A percentile compares a stretch with the other conserved stretches of the same genome.
These are phyloP conservation scores for Glaucopsyche alexis DNA, from an alignment of 2,888 invertebrate genomes.

Conservation along the genomic window DNA sequence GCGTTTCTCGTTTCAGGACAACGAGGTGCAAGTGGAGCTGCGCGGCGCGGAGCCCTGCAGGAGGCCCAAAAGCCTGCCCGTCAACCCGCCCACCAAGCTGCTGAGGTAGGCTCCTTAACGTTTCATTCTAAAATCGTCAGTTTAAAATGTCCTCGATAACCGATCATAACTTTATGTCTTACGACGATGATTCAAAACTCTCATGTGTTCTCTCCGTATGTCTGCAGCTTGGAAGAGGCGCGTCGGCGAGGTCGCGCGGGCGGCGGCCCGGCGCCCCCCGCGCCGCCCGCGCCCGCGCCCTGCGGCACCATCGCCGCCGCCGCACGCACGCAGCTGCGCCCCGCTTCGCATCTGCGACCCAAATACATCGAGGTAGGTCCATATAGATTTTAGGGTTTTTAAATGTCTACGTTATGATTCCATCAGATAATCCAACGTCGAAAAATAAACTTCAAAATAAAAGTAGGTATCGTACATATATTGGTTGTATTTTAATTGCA, in stretches of 20 bases:
- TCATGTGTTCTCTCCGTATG: neutral
- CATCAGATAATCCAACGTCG: no score
- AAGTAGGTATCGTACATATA: no score
- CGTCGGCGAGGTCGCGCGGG: constrained; percentile 57
- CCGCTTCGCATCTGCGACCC: constrained; percentile 76
- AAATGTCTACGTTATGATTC: neutral
- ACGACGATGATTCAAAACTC: neutral
- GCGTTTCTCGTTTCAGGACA: constrained; percentile 47
- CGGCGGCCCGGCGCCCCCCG: constrained; percentile 31
- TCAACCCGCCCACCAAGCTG: constrained; percentile 93
- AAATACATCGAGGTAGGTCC: constrained; percentile 86
- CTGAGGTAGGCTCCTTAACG: constrained; percentile 81
- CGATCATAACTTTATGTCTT: neutral
- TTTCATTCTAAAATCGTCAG: neutral
- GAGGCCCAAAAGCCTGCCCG: constrained; percentile 94
- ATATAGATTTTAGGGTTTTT: neutral
- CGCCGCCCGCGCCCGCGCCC: constrained; percentile 41
- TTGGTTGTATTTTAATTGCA: constrained; percentile 54
- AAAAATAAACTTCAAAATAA: no score
- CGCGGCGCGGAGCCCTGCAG: constrained; percentile 70
- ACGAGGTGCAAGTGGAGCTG: constrained; percentile 55
- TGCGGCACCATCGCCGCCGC: constrained; percentile 54
- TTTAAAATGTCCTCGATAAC: neutral
- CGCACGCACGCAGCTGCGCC: constrained; percentile 60
- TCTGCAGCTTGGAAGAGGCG: constrained; percentile 65